A percentile compares a stretch with the other conserved stretches of the same genome.
These are phyloP conservation scores for Patagioenas fasciata DNA, from an alignment of 2,113 vertebrate genomes.

Conservation along the genomic window DNA sequence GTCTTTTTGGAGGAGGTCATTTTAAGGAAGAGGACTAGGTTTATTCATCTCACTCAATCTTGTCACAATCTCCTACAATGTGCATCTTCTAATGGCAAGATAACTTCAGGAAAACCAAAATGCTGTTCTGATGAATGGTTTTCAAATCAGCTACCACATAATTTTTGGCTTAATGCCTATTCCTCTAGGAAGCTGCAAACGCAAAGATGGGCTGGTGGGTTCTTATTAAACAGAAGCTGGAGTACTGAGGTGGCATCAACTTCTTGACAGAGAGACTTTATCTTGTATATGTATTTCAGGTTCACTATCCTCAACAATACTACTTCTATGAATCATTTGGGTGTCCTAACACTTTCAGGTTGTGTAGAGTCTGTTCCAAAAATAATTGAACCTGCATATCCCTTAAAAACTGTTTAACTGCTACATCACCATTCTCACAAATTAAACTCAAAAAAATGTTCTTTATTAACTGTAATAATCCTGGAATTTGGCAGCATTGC, in stretches of 20 bases:
- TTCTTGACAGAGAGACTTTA: not conserved
- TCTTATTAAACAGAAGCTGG: not conserved
- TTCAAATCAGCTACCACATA: not conserved
- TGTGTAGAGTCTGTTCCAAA: not conserved
- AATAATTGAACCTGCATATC: not conserved
- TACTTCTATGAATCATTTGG: not conserved
- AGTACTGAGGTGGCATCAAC: not conserved
- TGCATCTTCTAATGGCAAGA: not conserved
- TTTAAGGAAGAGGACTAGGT: not conserved
- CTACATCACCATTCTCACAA: not conserved
- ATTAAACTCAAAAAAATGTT: not conserved
- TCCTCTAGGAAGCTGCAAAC: not conserved
- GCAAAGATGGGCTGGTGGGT: not conserved
- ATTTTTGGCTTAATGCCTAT: not conserved
- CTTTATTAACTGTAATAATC: constrained; percentile 10
- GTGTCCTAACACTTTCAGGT: not conserved
- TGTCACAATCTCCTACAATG: not conserved
- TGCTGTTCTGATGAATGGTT: not conserved
- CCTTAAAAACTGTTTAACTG: not conserved
- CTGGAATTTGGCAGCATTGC: not conserved
- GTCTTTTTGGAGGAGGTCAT: not conserved
- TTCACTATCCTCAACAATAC: not conserved
- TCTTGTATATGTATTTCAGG: not conserved
- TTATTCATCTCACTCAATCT: not conserved
- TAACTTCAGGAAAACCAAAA: not conserved